phyloP scores from a whole-genome alignment of 92 coral and sea anemone genomes.

The Umimayanthus chanpuru region DNA sequence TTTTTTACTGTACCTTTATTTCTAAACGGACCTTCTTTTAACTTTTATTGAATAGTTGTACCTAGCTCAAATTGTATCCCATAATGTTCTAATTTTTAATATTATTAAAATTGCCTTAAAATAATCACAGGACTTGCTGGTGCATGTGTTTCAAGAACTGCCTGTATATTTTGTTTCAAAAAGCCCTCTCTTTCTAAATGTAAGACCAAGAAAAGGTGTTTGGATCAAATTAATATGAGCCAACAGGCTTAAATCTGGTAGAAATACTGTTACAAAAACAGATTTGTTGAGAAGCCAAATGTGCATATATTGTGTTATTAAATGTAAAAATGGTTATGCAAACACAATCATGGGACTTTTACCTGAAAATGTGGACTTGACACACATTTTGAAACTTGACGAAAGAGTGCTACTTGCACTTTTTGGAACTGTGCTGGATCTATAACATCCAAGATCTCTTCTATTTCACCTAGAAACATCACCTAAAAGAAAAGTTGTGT shows the following conservation, averaged over 20 bases:
- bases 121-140: too few relatives aligned
- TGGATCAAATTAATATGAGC: neutral
- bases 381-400: constrained; percentile 92
- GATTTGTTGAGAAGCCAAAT: too few relatives aligned
- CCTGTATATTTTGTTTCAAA: too few relatives aligned
- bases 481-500: constrained; percentile 57
- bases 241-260: neutral
- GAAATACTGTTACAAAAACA: neutral
- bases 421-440: constrained; percentile 98
- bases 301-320: neutral
- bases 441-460: constrained; percentile 97
- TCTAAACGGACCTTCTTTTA: too few relatives aligned
- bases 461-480: constrained; percentile 99
- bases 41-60: too few relatives aligned
- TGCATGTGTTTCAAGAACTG: too few relatives aligned
- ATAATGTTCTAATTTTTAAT: too few relatives aligned
- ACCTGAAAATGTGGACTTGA: constrained; percentile 99
- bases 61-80: too few relatives aligned
- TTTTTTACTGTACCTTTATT: too few relatives aligned
- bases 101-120: too few relatives aligned
- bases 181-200: neutral
- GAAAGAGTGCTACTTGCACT: constrained; percentile 80
- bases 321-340: neutral
- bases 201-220: too few relatives aligned
- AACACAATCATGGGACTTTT: neutral